phyloP scores from a whole-genome alignment of 1,140 invertebrate species.

The Pomacea maculata region DNA sequence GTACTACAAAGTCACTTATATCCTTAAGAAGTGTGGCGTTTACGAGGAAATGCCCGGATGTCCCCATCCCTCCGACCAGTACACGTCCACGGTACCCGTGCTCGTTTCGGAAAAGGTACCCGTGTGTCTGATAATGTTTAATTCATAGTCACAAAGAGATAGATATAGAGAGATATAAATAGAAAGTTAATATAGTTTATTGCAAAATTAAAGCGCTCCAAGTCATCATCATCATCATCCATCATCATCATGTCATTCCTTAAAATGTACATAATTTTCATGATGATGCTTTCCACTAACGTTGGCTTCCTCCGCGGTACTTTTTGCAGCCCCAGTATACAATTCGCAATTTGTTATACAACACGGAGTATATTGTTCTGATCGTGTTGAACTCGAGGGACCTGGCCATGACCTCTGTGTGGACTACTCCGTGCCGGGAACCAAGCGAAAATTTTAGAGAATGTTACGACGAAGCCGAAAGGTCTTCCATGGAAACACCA shows the following conservation, averaged over 20 bases:
- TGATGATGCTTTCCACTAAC: too few relatives aligned
- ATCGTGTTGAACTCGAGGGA: slow-evolving; percentile 22
- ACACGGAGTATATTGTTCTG: slow-evolving; percentile 34
- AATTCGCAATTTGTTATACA: slow-evolving; percentile 31
- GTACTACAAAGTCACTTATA: slow-evolving; percentile 35
- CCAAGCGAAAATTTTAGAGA: background rate
- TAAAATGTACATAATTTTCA: too few relatives aligned
- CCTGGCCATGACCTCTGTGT: background rate
- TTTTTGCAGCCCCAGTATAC: slow-evolving; percentile 28
- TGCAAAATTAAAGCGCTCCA: too few relatives aligned
- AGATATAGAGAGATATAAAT: too few relatives aligned
- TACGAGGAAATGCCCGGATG: slow-evolving; percentile 32
- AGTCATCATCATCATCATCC: too few relatives aligned
- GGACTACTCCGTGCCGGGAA: background rate
- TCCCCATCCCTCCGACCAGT: slow-evolving; percentile 32
- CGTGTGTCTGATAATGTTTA: too few relatives aligned
- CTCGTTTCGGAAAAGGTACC: slow-evolving; percentile 17
- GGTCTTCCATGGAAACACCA: background rate
- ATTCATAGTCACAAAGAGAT: too few relatives aligned
- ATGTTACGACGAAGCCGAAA: background rate
- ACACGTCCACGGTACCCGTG: slow-evolving; percentile 14
- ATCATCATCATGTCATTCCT: too few relatives aligned
- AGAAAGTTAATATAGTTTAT: too few relatives aligned
- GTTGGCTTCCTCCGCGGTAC: background rate
- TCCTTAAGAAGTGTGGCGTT: slow-evolving; percentile 36